Conservation (phyloP, 2,113 vertebrate genomes). For the Oryzias woworae region DNA sequence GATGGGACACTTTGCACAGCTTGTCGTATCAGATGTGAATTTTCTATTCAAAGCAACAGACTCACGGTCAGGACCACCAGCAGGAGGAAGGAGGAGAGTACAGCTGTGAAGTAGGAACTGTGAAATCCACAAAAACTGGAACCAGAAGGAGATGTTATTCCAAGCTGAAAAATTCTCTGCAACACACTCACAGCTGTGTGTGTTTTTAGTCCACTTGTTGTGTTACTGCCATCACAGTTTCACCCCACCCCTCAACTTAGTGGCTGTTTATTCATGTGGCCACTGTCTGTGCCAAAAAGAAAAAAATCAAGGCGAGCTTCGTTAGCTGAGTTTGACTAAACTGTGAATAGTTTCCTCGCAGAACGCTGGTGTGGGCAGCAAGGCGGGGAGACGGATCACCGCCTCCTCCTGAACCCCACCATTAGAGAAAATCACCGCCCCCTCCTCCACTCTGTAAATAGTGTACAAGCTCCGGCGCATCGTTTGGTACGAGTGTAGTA, state of each 20-base stretch:
- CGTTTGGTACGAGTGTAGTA: conserved; percentile 75
- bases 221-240: conserved; percentile 32
- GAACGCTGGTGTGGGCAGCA: conserved; percentile 48
- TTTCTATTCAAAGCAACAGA: conserved; percentile 38
- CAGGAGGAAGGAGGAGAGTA: conserved; percentile 29
- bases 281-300: conserved; percentile 81
- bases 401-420: no score
- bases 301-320: conserved; percentile 68
- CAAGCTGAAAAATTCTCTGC: conserved; percentile 32
- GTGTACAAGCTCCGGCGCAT: conserved; percentile 74
- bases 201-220: conserved; percentile 35
- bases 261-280: conserved; percentile 65
- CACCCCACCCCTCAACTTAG: conserved; percentile 45
- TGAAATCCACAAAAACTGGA: conserved; percentile 46
- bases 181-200: conserved; percentile 29
- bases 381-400: conserved; percentile 26
- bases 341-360: conserved; percentile 71
- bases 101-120: conserved; percentile 40
- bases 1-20: conserved; percentile 45
- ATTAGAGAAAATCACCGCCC: no score
- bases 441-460: conserved; percentile 70
- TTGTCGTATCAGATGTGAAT: conserved; percentile 35
- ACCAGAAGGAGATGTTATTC: conserved; percentile 36
- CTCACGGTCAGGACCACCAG: conserved; percentile 44
- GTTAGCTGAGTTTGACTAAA: conserved; percentile 71